Conservation (phyloP, 1,140 invertebrate species). For the Marisa cornuarietis region DNA sequence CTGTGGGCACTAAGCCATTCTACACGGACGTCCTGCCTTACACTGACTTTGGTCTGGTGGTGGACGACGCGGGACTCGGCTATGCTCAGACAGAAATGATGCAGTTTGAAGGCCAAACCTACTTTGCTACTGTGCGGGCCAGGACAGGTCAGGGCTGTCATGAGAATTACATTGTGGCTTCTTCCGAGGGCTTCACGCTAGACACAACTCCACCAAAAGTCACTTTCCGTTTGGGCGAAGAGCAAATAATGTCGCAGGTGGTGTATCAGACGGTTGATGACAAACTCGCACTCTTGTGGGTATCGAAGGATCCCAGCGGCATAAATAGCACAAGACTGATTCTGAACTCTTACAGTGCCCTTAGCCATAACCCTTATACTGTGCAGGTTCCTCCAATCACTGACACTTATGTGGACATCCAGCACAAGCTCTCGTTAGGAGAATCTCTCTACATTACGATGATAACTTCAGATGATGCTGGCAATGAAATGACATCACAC, state of each 20-base stretch:
- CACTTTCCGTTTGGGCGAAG: constrained; percentile 10
- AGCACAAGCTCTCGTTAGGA: neutral
- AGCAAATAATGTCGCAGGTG: neutral
- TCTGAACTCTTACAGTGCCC: neutral
- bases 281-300: constrained; percentile 1
- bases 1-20: constrained; percentile 37
- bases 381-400: neutral
- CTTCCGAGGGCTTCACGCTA: constrained; percentile 37
- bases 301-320: neutral
- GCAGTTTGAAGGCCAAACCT: constrained; percentile 34
- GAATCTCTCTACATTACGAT: neutral
- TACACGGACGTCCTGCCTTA: constrained; percentile 37
- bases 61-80: constrained; percentile 32
- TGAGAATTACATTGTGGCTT: constrained; percentile 39
- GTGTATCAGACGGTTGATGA: constrained; percentile 7
- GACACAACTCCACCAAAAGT: constrained; percentile 31
- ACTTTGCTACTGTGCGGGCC: constrained; percentile 38
- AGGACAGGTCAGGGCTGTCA: constrained; percentile 39
- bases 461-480: neutral
- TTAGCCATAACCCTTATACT: neutral
- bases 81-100: constrained; percentile 35
- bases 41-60: constrained; percentile 37
- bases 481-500: neutral
- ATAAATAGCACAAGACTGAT: neutral
- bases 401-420: neutral